Evolutionary conservation across 2,113 vertebrate species (phyloP).

Genomic region (Bufo gargarizans): DNA sequence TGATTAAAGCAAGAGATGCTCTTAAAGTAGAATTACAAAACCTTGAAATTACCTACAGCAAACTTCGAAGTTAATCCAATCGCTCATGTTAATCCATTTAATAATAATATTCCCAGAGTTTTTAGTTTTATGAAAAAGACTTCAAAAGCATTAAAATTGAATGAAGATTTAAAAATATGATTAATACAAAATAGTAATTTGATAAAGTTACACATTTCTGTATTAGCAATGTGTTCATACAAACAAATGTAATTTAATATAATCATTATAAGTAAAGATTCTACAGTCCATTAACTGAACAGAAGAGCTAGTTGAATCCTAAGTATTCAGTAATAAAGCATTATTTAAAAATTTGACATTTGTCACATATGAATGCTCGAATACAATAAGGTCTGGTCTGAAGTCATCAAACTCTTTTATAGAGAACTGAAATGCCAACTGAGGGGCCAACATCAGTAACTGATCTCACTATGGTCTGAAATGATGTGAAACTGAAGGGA

Average conservation of each 20-base stretch:
- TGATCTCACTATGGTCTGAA: no score
- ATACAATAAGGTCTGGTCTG: no score
- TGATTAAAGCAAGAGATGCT: slow-evolving; percentile 59
- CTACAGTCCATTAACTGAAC: neutral
- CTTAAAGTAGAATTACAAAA: slow-evolving; percentile 62
- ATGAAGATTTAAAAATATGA: neutral
- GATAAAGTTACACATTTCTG: slow-evolving; percentile 11
- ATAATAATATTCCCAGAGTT: slow-evolving; percentile 39
- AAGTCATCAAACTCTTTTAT: no score
- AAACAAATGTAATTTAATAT: slow-evolving; percentile 12
- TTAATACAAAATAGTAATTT: neutral
- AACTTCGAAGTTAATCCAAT: slow-evolving; percentile 58
- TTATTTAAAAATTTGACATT: neutral
- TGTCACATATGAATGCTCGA: neutral
- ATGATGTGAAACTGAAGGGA: no score
- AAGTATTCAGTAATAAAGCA: neutral
- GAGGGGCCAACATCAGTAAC: no score
- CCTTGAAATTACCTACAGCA: slow-evolving; percentile 60
- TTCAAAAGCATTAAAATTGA: neutral
- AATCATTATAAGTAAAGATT: neutral
- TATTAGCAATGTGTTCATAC: neutral
- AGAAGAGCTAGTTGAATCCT: neutral
- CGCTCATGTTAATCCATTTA: slow-evolving; percentile 52
- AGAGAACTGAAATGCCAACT: no score
- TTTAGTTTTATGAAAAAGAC: slow-evolving; percentile 53